A percentile compares a stretch with the other conserved stretches of the same genome.
Evolutionary conservation across 2,113 vertebrate genomes (phyloP).

Genomic region (Camelus dromedarius): DNA sequence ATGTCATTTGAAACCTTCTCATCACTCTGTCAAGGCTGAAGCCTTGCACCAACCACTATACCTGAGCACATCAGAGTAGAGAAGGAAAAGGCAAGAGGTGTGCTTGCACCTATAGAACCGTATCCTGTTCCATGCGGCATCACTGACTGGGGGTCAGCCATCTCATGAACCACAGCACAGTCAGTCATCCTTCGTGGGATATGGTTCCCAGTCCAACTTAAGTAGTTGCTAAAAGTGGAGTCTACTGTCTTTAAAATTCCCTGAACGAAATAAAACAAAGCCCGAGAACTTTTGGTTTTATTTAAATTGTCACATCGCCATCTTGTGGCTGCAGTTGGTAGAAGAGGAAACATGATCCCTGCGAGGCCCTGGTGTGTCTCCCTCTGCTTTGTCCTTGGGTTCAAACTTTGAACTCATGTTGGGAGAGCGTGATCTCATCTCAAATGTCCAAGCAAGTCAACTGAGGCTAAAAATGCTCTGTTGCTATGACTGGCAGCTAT

Average conservation of each 20-base stretch:
- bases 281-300: neutral
- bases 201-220: neutral
- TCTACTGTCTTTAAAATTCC: neutral
- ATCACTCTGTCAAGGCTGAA: neutral
- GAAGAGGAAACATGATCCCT: neutral
- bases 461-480: neutral
- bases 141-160: neutral
- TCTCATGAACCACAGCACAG: slow-evolving; percentile 14
- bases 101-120: neutral
- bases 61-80: neutral
- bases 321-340: slow-evolving; percentile 56
- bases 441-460: neutral
- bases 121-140: neutral
- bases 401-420: neutral
- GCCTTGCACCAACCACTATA: neutral
- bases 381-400: neutral
- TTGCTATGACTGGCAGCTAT: neutral
- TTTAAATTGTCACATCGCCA: slow-evolving; percentile 62
- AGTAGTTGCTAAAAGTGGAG: slow-evolving; percentile 18
- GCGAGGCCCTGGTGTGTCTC: neutral
- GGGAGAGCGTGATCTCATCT: neutral
- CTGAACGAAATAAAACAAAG: neutral
- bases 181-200: neutral
- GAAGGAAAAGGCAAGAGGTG: neutral
- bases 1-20: slow-evolving; percentile 26